Percentiles rank a stretch among this genome's conserved stretches.
phyloP scores from a whole-genome alignment of 1,140 invertebrate genomes.

The Drosophila arizonae region DNA sequence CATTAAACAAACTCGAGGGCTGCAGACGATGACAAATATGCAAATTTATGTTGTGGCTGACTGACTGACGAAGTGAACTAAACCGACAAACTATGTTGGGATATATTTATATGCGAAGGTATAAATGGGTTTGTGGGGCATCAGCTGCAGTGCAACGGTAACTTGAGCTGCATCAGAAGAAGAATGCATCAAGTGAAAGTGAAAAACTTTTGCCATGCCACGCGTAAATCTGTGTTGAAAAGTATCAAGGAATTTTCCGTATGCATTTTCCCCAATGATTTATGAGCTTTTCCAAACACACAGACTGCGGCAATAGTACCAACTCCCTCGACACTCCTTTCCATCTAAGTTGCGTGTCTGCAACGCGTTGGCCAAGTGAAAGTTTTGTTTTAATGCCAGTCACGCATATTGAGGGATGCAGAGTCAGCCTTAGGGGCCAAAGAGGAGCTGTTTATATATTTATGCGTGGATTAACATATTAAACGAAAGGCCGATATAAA shows the following conservation, averaged over 20 bases:
- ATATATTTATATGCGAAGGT: too few relatives aligned
- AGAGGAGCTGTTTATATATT: not conserved
- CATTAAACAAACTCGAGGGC: constrained; percentile 20
- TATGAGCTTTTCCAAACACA: constrained; percentile 43
- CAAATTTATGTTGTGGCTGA: constrained; percentile 72
- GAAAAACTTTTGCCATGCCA: constrained; percentile 69
- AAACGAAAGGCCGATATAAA: not conserved
- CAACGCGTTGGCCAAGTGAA: constrained; percentile 35
- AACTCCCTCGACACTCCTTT: not conserved
- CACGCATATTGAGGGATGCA: constrained; percentile 23
- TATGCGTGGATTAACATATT: constrained; percentile 1
- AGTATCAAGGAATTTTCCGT: constrained; percentile 65
- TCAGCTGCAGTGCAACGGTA: not conserved
- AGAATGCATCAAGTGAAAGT: constrained; percentile 75
- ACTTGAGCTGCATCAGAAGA: constrained; percentile 4
- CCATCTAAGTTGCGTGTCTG: constrained; percentile 20
- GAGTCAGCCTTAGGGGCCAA: not conserved
- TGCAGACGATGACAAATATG: constrained; percentile 71
- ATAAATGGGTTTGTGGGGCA: too few relatives aligned
- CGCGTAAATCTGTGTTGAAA: constrained; percentile 63
- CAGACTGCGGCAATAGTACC: not conserved
- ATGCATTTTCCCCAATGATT: constrained; percentile 63
- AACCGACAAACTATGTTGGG: constrained; percentile 21
- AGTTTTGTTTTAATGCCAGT: constrained; percentile 38
- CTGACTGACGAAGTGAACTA: constrained; percentile 44